Evolutionary conservation across 2,113 vertebrate genomes (phyloP).

Genomic region (Galeopterus variegatus): DNA sequence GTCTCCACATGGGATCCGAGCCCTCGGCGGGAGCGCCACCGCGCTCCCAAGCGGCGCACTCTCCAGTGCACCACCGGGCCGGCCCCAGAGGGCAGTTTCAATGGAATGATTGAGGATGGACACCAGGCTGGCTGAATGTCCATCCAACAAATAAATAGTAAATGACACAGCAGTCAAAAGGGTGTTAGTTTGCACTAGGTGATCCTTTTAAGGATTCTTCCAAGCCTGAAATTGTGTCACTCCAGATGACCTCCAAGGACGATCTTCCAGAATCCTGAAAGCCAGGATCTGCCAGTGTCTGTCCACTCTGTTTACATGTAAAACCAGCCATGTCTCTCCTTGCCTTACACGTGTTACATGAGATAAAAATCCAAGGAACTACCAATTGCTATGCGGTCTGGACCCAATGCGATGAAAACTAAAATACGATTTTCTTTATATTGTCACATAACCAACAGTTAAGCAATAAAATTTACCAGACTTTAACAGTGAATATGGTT

Average conservation of each 20-base stretch:
- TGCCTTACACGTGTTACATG: slow-evolving; percentile 11
- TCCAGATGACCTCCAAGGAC: neutral
- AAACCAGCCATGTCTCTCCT: neutral
- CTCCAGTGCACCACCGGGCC: too few species aligned
- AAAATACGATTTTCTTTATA: slow-evolving; percentile 49
- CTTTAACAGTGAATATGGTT: slow-evolving; percentile 42
- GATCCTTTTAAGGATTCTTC: neutral
- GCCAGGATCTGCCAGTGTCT: neutral
- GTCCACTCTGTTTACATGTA: neutral
- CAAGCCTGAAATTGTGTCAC: neutral
- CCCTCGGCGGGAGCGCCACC: too few species aligned
- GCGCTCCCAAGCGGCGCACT: too few species aligned
- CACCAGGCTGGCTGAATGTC: neutral
- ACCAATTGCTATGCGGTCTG: neutral
- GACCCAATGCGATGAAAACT: slow-evolving; percentile 46
- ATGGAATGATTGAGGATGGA: neutral
- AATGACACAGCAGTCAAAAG: slow-evolving; percentile 17
- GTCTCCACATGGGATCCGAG: too few species aligned
- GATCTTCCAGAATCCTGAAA: neutral
- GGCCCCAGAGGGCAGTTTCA: neutral
- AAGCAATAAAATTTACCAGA: slow-evolving; percentile 28
- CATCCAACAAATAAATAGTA: neutral
- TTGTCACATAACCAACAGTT: slow-evolving; percentile 50
- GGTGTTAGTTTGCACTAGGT: neutral
- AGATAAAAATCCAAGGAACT: slow-evolving; percentile 59